Conservation (phyloP, 1,140 invertebrate species). For the Drosophila erecta region DNA sequence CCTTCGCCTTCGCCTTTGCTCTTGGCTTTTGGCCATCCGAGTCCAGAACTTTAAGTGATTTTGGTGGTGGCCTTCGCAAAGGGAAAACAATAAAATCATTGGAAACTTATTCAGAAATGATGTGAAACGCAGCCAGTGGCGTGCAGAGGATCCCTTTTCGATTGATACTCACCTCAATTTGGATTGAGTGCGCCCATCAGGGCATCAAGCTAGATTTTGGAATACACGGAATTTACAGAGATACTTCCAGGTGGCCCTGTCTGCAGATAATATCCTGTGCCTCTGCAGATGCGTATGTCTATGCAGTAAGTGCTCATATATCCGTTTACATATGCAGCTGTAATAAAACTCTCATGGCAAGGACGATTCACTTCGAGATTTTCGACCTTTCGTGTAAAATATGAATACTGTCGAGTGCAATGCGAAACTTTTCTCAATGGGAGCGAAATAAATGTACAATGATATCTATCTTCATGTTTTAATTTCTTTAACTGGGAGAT, state of each 20-base stretch:
- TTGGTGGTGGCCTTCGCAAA: slow-evolving; percentile 11
- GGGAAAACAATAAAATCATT: slow-evolving; percentile 35
- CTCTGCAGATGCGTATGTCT: no score
- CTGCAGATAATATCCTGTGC: no score
- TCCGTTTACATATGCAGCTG: slow-evolving; percentile 20
- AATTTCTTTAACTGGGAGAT: no score
- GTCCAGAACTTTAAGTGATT: slow-evolving; percentile 45
- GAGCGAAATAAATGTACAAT: not conserved
- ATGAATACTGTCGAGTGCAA: not conserved
- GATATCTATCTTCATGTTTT: no score
- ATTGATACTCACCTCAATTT: no score
- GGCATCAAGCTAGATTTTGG: no score
- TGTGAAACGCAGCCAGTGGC: slow-evolving; percentile 12
- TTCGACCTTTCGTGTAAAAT: slow-evolving; percentile 7
- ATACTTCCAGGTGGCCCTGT: no score
- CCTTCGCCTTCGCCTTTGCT: slow-evolving; percentile 6
- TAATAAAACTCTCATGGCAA: slow-evolving; percentile 22
- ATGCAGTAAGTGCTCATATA: not conserved
- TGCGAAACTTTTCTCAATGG: not conserved
- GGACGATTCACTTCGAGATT: slow-evolving; percentile 15
- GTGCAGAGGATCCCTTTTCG: no score
- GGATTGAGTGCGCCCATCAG: no score
- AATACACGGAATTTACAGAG: no score
- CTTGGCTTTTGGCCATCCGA: slow-evolving; percentile 38
- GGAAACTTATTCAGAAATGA: slow-evolving; percentile 13